Conservation (phyloP, 2,797 vertebrate genomes). For the Microctenopoma steveboyesi region DNA sequence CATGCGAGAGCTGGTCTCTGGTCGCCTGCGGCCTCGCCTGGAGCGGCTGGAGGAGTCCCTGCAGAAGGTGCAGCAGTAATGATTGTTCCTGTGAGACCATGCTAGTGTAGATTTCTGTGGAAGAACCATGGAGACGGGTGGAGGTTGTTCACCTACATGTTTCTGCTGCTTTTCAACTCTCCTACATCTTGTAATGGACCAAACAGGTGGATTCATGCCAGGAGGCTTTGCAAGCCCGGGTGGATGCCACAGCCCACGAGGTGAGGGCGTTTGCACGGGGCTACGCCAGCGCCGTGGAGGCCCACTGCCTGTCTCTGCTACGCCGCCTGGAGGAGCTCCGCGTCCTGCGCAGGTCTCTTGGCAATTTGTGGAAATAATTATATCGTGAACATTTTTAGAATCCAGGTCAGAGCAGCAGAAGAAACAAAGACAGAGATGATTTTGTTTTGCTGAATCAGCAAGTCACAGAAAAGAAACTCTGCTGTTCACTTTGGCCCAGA, state of each 20-base stretch:
- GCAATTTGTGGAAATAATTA: too few species aligned
- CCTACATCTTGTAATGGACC: too few species aligned
- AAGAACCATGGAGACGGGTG: too few species aligned
- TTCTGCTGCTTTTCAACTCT: too few species aligned
- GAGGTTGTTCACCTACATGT: too few species aligned
- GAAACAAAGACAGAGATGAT: not conserved
- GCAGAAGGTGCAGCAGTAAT: conserved; percentile 54
- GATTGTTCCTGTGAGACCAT: not conserved
- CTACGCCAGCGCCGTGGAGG: conserved; percentile 85
- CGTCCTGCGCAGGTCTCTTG: conserved; percentile 68
- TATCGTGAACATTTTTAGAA: too few species aligned
- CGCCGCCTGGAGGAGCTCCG: conserved; percentile 86
- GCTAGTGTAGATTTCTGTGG: not conserved
- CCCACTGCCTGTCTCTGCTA: conserved; percentile 87
- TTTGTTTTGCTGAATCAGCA: not conserved
- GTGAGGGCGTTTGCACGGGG: conserved; percentile 83
- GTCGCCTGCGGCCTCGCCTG: conserved; percentile 80
- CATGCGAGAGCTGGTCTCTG: conserved; percentile 83
- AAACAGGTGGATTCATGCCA: conserved; percentile 74
- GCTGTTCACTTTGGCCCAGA: too few species aligned
- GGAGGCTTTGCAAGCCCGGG: conserved; percentile 65
- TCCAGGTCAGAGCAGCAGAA: not conserved
- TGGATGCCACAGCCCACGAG: conserved; percentile 79
- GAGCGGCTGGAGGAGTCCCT: conserved; percentile 81
- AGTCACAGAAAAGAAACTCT: not conserved